Conservation (phyloP, 2,113 vertebrate genomes). For the Sus scrofa region DNA sequence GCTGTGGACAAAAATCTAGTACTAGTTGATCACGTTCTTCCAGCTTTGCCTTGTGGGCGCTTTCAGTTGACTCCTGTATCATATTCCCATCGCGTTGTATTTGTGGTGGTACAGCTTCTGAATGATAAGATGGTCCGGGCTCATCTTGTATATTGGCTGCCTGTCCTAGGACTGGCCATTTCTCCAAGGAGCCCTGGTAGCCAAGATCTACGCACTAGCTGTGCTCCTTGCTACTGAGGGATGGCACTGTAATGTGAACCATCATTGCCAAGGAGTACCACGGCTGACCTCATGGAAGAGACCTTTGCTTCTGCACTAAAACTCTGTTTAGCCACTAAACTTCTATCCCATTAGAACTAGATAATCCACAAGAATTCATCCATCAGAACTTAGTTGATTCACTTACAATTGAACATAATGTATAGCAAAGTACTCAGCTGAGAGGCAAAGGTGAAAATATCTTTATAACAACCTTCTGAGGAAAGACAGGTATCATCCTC, state of each 20-base stretch:
- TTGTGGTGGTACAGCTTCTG: neutral
- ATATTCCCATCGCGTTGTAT: neutral
- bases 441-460: slow-evolving; percentile 8
- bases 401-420: neutral
- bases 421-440: neutral
- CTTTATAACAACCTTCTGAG: neutral
- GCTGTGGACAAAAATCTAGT: neutral
- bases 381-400: neutral
- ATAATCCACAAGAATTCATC: neutral
- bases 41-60: neutral
- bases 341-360: neutral
- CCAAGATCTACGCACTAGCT: neutral
- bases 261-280: neutral
- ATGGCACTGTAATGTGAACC: neutral
- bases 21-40: neutral
- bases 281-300: neutral
- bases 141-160: neutral
- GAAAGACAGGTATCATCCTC: neutral
- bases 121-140: neutral
- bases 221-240: neutral
- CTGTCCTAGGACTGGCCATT: neutral
- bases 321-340: neutral
- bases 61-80: neutral
- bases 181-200: neutral
- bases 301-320: neutral